Percentiles rank a stretch among this genome's conserved stretches.
These are phyloP conservation scores for Peromyscus maniculatus DNA, from an alignment of 2,113 vertebrate genomes.

Conservation along the genomic window DNA sequence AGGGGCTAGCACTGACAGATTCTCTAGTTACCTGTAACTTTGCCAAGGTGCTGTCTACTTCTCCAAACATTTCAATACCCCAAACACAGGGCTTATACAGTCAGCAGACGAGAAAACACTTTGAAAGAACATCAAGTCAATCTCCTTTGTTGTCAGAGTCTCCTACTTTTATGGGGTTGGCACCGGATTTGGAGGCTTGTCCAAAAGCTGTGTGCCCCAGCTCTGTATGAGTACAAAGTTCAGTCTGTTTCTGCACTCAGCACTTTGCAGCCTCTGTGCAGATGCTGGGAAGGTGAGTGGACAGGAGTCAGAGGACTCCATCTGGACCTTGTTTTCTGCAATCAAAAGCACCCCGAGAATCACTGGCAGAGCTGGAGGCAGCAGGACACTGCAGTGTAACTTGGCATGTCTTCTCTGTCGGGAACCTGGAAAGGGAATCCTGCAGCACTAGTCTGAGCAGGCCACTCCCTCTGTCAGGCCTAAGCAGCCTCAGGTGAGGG, in stretches of 20 bases:
- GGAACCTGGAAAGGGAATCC: neutral
- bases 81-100: neutral
- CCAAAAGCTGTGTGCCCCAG: neutral
- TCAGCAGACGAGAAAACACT: conserved; percentile 15
- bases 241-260: neutral
- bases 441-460: neutral
- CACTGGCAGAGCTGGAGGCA: neutral
- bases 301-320: neutral
- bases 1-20: neutral
- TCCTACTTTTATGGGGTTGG: conserved; percentile 47
- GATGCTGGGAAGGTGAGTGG: neutral
- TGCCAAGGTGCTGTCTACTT: neutral
- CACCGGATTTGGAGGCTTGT: neutral
- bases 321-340: neutral
- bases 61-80: neutral
- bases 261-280: conserved; percentile 18
- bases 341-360: neutral
- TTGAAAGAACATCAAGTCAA: neutral
- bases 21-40: neutral
- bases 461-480: neutral
- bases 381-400: neutral
- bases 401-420: neutral
- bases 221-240: neutral
- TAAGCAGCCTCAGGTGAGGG: neutral
- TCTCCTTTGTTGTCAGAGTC: conserved; percentile 51